phyloP scores from a whole-genome alignment of 2,797 vertebrate genomes.

The Fistularia tabacaria region DNA sequence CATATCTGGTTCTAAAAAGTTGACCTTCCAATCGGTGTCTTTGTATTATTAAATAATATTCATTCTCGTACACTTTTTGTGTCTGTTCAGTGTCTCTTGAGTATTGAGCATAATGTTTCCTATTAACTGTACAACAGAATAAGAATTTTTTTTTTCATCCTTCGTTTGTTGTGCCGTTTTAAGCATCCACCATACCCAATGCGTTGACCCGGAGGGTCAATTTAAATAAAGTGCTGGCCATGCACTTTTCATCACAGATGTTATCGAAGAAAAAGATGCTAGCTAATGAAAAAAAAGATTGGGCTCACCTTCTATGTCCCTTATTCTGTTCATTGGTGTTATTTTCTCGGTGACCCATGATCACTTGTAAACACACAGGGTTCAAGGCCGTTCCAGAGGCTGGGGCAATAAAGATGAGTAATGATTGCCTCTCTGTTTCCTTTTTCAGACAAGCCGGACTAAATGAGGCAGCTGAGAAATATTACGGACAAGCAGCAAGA shows the following conservation, averaged over 20 bases:
- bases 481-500: conserved; percentile 90
- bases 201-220: conserved; percentile 39
- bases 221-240: conserved; percentile 36
- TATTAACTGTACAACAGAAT: conserved; percentile 7
- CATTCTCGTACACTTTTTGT: no score
- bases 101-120: not conserved
- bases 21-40: no score
- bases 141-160: conserved; percentile 6
- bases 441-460: conserved; percentile 92
- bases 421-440: conserved; percentile 51
- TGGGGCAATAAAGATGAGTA: conserved; percentile 67
- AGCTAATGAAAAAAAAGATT: conserved; percentile 29
- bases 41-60: no score
- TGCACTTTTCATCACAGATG: conserved; percentile 31
- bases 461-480: conserved; percentile 93
- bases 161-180: conserved; percentile 6
- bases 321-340: conserved; percentile 32
- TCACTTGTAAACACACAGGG: conserved; percentile 42
- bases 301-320: conserved; percentile 24
- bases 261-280: conserved; percentile 31
- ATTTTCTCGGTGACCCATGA: conserved; percentile 62
- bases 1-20: no score
- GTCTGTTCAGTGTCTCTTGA: no score
- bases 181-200: conserved; percentile 23
- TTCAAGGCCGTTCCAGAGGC: conserved; percentile 57